Base-by-base conservation (phyloP, 2,888 invertebrate genomes). In the Sinelater perroti region DNA sequence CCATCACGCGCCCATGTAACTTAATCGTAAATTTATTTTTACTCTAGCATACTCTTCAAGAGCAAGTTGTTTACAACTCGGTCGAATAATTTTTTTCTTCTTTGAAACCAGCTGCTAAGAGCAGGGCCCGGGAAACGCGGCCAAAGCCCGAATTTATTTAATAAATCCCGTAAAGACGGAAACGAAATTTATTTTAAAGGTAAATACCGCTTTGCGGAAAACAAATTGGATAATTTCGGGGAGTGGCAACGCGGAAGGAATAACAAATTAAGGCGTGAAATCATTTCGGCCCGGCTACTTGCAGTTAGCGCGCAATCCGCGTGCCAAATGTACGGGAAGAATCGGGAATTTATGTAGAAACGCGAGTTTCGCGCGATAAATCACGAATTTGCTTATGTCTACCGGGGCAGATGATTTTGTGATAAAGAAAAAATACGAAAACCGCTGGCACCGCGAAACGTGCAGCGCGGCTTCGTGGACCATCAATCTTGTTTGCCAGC, bases 371-470 rank as follows among this genome's bases (percentile, higher is more conserved):
- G 28, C 26, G 38, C 38, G 24, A 38, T 50, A 50, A 50, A 50
- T 38, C 38, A 28, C 13, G 13, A 50, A 50, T 50, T 50, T 50
- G 50, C 50, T 50, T 50, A 50, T 50, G 40, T 50, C 36, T 50
- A 36, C 50, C 28, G 26, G 50, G 40, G 40, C 40, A 50, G 38
- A 50, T 50, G 40, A 50, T 50, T 50, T 50, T 40, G 38, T 50
- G 50, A 50, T 50, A 50, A 50, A 50, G 50, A 50, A 50, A 50
- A 50, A 40, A 40, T 26, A 28, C 50, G 50, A 30, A 38, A 40
- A 50, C 40, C 28, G 50, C 28, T 38, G 28, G 40, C 50, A 50
- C 28, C 20, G 38, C 38, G 28, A 50, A 50, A 50, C 40, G 30
- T 50, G 40, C 30, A 38, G 40, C 30, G 28, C 31, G 40, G 14